Evolutionary conservation across 2,113 vertebrate genomes (phyloP).

Genomic region (Tursiops truncatus): DNA sequence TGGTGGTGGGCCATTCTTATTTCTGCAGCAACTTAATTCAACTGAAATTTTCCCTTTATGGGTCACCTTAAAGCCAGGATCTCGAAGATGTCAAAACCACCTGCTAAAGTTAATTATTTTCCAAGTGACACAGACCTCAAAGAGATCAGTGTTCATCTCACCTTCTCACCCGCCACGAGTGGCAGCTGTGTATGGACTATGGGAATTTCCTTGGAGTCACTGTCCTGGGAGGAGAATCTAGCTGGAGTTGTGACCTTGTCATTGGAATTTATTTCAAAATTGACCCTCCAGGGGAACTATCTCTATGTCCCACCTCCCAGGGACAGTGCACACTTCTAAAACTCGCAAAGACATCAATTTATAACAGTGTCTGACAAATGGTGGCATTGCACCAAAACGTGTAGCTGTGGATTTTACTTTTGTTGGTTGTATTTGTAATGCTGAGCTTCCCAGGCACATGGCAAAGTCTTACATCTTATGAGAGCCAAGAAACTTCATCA

Average conservation of each 20-base stretch:
- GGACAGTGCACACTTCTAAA: conserved; percentile 20
- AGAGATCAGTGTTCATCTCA: not conserved
- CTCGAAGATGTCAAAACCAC: conserved; percentile 48
- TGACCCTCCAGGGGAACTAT: conserved; percentile 53
- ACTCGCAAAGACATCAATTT: conserved; percentile 61
- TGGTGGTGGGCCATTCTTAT: not conserved
- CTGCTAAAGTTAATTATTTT: conserved; percentile 46
- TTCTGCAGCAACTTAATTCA: not conserved
- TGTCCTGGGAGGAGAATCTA: not conserved
- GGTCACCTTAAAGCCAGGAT: not conserved
- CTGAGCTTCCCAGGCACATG: conserved; percentile 17
- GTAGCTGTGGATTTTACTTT: conserved; percentile 32
- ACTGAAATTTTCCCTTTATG: not conserved
- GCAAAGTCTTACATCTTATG: not conserved
- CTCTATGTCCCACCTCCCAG: conserved; percentile 19
- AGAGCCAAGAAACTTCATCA: conserved; percentile 36
- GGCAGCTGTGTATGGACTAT: not conserved
- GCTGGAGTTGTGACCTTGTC: not conserved
- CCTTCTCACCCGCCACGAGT: not conserved
- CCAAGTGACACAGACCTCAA: conserved; percentile 23
- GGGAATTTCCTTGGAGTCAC: not conserved
- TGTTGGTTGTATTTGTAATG: not conserved
- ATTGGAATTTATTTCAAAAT: conserved; percentile 38
- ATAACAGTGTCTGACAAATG: conserved; percentile 50
- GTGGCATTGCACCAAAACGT: not conserved